Conservation (phyloP, 2,797 vertebrate species). For the Muscicapa comitata region DNA sequence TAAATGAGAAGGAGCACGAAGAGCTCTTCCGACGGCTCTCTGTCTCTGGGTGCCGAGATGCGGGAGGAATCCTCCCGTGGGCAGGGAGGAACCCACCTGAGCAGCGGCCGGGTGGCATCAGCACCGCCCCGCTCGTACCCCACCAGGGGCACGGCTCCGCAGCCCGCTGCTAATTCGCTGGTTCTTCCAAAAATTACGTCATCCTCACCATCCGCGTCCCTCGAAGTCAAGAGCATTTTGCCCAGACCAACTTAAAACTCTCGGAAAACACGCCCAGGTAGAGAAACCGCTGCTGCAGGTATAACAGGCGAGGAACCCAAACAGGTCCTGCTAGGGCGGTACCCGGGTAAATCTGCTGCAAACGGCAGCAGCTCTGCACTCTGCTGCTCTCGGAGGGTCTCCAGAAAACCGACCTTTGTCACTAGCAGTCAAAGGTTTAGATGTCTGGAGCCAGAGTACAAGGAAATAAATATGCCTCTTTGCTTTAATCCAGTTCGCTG, state of each 20-base stretch:
- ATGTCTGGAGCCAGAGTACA: neutral
- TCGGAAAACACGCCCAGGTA: neutral
- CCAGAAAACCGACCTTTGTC: neutral
- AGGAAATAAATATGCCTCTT: neutral
- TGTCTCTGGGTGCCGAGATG: rapidly evolving
- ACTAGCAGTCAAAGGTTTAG: neutral
- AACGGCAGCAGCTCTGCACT: neutral
- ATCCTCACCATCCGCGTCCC: neutral
- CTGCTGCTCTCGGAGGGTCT: neutral
- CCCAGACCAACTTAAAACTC: neutral
- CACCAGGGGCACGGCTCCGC: neutral
- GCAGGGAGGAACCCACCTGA: neutral
- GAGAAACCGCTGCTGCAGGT: neutral
- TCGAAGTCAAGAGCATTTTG: neutral
- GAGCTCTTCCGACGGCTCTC: neutral
- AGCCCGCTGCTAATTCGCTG: neutral
- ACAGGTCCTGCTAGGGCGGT: neutral
- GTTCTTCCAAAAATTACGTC: neutral
- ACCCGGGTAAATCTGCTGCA: rapidly evolving
- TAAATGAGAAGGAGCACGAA: neutral
- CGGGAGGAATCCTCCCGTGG: neutral
- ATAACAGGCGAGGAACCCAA: neutral
- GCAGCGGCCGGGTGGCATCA: neutral
- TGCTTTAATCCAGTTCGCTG: rapidly evolving
- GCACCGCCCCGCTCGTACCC: neutral